These are phyloP conservation scores for Fragum sueziense DNA, from an alignment of 2,888 invertebrate genomes.

Conservation along the genomic window DNA sequence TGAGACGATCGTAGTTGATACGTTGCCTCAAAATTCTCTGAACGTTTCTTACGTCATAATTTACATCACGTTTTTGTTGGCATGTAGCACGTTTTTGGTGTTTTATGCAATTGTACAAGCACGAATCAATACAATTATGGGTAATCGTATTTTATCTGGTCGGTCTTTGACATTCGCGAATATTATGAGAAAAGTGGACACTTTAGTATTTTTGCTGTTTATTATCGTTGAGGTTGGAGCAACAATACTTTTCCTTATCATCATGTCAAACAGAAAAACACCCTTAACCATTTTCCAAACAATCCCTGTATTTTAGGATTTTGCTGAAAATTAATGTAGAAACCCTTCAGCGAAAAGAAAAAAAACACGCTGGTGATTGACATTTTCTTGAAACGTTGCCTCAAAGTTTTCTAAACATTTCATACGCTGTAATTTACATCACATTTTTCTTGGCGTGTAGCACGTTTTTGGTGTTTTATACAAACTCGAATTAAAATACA, in stretches of 20 bases:
- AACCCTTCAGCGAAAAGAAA: background rate
- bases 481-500: background rate
- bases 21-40: constrained; percentile 1
- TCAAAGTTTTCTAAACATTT: background rate
- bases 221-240: background rate
- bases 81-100: background rate
- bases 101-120: background rate
- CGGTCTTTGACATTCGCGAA: background rate
- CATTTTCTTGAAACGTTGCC: background rate
- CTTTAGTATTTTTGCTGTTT: background rate
- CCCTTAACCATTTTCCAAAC: background rate
- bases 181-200: background rate
- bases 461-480: background rate
- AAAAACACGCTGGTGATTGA: background rate
- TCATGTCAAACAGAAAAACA: background rate
- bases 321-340: background rate
- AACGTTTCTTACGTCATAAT: background rate
- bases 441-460: background rate
- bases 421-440: background rate
- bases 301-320: background rate
- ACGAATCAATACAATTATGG: background rate
- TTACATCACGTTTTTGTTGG: background rate
- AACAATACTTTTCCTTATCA: background rate
- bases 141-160: background rate
- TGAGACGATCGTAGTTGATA: background rate